Evolutionary conservation across 2,888 invertebrate species (phyloP), one percentile per base, ranked within the genome.

Genomic region (Seira ritae): DNA sequence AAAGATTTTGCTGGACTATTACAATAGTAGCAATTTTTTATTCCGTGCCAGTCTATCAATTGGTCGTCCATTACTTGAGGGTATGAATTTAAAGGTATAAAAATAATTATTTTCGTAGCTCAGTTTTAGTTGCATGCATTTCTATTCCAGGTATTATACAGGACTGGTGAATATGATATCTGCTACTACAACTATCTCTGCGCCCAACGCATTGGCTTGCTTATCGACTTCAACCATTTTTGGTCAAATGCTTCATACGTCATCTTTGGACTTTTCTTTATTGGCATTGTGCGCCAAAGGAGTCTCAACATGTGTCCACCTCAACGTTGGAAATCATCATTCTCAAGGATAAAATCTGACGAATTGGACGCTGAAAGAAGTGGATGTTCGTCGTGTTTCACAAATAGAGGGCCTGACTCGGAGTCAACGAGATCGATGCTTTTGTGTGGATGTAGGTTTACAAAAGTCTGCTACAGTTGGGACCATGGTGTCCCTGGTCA

Each of bases 151-250:
- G 87, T 87, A 19, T 67, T 88, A 0, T 86, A 86, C 66, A 69
- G 81, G 65, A 88, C 88, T 0, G 88, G 87, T 23, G 87, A 87
- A 69, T 87, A 85, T 46, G 88, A 88, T 75, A 79, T 87, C 42
- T 88, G 87, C 76, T 88, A 87, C 80, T 88, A 87, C 70, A 88
- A 88, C 50, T 88, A 85, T 55, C 60, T 88, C 1, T 88, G 88
- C 65, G 82, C 88, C 4, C 86, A 87, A 37, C 62, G 86, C 17
- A 76, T 87, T 0, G 84, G 86, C 1, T 50, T 83, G 12, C 76
- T 84, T 37, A 70, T 88, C 19, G 88, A 88, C 66, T 88, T 88
- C 62, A 88, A 88, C 73, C 88, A 88, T 71, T 88, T 88, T 50
- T 88, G 87, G 87, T 87, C 87, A 8, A 88, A 88, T 65, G 84